Conservation (phyloP, 2,797 vertebrate species). For the Oryzias sinensis region DNA sequence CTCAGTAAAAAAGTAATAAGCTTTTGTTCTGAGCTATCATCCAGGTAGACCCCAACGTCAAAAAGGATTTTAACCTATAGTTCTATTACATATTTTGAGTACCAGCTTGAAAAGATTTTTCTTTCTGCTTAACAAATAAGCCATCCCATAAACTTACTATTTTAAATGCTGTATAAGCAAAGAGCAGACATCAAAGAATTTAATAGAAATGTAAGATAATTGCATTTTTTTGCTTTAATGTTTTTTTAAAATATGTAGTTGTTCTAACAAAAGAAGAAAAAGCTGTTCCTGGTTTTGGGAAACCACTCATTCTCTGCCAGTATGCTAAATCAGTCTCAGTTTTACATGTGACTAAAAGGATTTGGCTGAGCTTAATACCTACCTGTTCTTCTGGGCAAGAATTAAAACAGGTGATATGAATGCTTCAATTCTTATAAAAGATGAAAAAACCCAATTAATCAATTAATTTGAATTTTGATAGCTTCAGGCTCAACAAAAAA, state of each 20-base stretch:
- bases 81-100: constrained; percentile 11
- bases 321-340: constrained; percentile 70
- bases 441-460: constrained; percentile 13
- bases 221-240: no score
- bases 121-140: background rate
- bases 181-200: background rate
- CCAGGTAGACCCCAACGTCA: constrained; percentile 29
- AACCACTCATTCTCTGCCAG: constrained; percentile 54
- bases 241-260: constrained; percentile 6
- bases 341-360: constrained; percentile 71
- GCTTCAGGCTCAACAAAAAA: no score
- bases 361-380: constrained; percentile 73
- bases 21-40: constrained; percentile 38
- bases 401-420: constrained; percentile 67
- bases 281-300: constrained; percentile 24
- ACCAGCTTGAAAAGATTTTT: constrained; percentile 1
- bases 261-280: background rate
- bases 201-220: no score
- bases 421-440: constrained; percentile 34
- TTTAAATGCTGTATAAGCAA: background rate
- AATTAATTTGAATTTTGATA: no score
- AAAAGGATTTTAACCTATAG: constrained; percentile 44
- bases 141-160: background rate
- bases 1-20: constrained; percentile 48
- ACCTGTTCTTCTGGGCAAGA: constrained; percentile 72